Evolutionary conservation across 2,888 invertebrate species (phyloP).

Genomic region (Ectemnius lituratus): DNA sequence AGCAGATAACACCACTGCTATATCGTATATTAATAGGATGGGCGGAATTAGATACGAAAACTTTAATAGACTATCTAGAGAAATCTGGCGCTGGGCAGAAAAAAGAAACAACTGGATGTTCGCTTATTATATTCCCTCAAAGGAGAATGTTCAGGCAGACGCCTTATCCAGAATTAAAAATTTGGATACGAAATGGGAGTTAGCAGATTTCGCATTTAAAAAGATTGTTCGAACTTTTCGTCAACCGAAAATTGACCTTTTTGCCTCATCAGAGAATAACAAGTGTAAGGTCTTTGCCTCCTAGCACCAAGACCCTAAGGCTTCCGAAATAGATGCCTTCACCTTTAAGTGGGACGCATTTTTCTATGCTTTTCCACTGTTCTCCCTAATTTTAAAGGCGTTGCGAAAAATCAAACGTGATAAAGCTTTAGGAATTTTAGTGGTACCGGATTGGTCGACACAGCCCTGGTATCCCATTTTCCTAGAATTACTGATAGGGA

Average conservation of each 20-base stretch:
- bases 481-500: constrained; percentile 26
- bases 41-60: constrained; percentile 2
- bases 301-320: constrained; percentile 46
- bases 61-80: background rate
- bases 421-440: constrained; percentile 36
- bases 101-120: constrained; percentile 43
- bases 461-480: constrained; percentile 53
- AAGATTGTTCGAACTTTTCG: constrained; percentile 35
- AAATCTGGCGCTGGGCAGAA: constrained; percentile 43
- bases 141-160: constrained; percentile 49
- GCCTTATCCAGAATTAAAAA: constrained; percentile 44
- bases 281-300: constrained; percentile 49
- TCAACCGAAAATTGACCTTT: constrained; percentile 46
- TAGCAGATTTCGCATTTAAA: constrained; percentile 31
- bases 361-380: constrained; percentile 57
- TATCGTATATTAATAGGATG: constrained; percentile 7
- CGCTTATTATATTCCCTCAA: constrained; percentile 49
- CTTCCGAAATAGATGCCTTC: constrained; percentile 45
- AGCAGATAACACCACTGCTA: constrained; percentile 12
- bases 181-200: constrained; percentile 50
- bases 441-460: constrained; percentile 45
- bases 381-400: constrained; percentile 24
- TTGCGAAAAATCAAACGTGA: constrained; percentile 50
- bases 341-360: constrained; percentile 45
- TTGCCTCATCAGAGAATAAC: constrained; percentile 48